Percentiles rank a stretch among this genome's conserved stretches.
phyloP scores from a whole-genome alignment of 1,140 invertebrate genomes.

The Habropoda laboriosa region DNA sequence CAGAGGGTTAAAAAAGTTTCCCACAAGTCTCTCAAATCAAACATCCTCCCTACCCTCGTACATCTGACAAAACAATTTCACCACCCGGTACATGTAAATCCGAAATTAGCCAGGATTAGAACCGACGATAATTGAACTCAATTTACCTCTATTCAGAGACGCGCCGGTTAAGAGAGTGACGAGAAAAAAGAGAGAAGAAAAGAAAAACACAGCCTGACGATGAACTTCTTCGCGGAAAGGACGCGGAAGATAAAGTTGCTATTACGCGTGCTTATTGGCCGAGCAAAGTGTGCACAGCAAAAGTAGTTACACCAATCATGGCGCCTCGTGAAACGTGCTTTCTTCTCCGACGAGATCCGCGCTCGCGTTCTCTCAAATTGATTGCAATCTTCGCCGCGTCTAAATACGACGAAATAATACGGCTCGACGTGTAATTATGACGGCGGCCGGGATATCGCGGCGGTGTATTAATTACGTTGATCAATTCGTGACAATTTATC shows the following conservation, averaged over 20 bases:
- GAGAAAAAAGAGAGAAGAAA: too few species aligned
- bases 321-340: slow-evolving; percentile 17
- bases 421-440: slow-evolving; percentile 46
- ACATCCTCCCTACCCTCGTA: too few species aligned
- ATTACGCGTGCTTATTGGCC: slow-evolving; percentile 13
- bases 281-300: background rate
- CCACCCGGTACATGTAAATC: background rate
- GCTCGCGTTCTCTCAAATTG: slow-evolving; percentile 20
- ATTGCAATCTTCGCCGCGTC: slow-evolving; percentile 41
- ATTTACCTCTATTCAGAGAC: background rate
- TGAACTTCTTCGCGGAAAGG: background rate
- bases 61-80: too few species aligned
- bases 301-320: slow-evolving; percentile 29
- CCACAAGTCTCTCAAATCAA: too few species aligned
- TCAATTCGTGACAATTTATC: slow-evolving; percentile 49
- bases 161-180: too few species aligned
- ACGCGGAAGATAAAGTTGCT: slow-evolving; percentile 18
- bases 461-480: slow-evolving; percentile 54
- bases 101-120: background rate
- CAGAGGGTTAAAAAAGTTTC: too few species aligned
- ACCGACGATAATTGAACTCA: background rate
- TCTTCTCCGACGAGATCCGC: slow-evolving; percentile 3
- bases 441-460: slow-evolving; percentile 19
- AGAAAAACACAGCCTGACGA: background rate
- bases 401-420: slow-evolving; percentile 38